Conservation (phyloP, 2,113 vertebrate species). For the Athene noctua region DNA sequence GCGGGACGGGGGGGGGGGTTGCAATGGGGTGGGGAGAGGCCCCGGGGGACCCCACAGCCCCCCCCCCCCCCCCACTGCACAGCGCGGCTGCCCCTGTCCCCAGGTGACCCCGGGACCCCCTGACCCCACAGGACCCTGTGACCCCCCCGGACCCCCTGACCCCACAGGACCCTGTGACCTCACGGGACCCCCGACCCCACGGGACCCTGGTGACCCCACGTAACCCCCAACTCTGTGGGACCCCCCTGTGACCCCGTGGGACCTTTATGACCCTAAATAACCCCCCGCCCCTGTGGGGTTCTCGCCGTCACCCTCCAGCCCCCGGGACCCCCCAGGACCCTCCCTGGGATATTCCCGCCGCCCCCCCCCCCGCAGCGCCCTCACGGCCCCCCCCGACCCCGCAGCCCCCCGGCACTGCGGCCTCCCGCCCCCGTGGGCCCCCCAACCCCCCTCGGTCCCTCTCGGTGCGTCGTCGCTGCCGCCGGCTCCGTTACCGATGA, state of each 20-base stretch:
- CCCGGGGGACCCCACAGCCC: neutral
- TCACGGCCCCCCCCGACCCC: too few relatives aligned
- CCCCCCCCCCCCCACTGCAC: neutral
- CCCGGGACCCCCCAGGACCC: too few relatives aligned
- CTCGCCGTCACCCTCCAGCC: too few relatives aligned
- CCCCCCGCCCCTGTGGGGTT: neutral
- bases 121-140: neutral
- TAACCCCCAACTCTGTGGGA: too few relatives aligned
- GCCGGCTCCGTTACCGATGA: neutral
- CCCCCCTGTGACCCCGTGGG: neutral
- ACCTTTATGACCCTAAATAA: neutral
- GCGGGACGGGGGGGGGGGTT: accelerated
- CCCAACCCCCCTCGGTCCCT: neutral
- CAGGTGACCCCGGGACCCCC: neutral
- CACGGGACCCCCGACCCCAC: too few relatives aligned
- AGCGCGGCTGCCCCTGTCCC: neutral
- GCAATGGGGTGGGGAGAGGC: neutral
- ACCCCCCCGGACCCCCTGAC: too few relatives aligned
- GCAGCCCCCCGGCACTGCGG: too few relatives aligned
- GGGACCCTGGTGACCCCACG: too few relatives aligned
- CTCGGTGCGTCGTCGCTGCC: neutral
- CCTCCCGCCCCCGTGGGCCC: too few relatives aligned
- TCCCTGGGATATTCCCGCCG: too few relatives aligned
- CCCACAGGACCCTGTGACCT: neutral
- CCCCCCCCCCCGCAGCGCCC: too few relatives aligned